Percentiles rank a stretch among this genome's conserved stretches.
Evolutionary conservation across 1,140 invertebrate genomes (phyloP).

Genomic region (Hydropsyche tenuis): DNA sequence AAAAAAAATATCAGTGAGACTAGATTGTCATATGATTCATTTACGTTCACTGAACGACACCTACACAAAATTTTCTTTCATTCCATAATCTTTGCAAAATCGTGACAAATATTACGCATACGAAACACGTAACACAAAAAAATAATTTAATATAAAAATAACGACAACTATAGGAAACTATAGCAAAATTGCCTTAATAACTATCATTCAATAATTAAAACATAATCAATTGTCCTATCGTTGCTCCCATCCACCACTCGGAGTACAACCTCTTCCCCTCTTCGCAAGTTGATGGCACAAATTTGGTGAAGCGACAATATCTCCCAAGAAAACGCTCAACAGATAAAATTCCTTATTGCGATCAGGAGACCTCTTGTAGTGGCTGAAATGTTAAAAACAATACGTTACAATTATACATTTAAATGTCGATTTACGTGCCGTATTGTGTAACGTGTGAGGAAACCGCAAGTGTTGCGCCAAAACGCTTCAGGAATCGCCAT

Average conservation of each 20-base stretch:
- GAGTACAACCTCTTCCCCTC: conserved; percentile 60
- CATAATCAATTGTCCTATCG: conserved; percentile 29
- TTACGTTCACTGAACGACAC: background rate
- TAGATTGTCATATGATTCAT: background rate
- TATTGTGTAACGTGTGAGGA: background rate
- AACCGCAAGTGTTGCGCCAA: conserved; percentile 1
- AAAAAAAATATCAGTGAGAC: background rate
- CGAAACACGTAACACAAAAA: conserved; percentile 12
- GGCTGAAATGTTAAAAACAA: conserved; percentile 64
- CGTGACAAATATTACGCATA: no score
- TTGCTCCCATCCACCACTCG: conserved; percentile 42
- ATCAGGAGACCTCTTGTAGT: conserved; percentile 75
- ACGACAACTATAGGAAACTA: no score
- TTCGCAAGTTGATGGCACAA: conserved; percentile 80
- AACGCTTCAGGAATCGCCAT: conserved; percentile 5
- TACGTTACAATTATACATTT: background rate
- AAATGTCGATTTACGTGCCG: background rate
- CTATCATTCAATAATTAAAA: conserved; percentile 12
- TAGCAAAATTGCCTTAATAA: no score
- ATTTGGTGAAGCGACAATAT: conserved; percentile 77
- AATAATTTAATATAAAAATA: conserved; percentile 4
- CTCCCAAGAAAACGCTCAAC: conserved; percentile 81
- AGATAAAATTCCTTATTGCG: conserved; percentile 80
- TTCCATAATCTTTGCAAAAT: no score
- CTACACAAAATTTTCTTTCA: background rate